Evolutionary conservation across 2,888 invertebrate species (phyloP), one percentile per base, ranked within the genome.

Genomic region (Agrotis puta): DNA sequence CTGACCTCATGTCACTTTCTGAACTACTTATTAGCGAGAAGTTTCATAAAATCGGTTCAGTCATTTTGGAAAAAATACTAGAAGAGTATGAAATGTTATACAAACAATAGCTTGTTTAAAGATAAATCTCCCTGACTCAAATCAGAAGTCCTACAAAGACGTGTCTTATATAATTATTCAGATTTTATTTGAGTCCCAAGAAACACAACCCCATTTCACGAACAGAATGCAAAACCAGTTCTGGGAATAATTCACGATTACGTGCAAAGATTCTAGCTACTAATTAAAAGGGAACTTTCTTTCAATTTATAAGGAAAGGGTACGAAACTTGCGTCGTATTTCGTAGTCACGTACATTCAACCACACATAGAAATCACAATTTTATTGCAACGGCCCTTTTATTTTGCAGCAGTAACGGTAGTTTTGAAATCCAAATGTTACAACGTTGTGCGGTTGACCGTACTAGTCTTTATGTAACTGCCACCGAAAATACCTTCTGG

Each of bases 401-500:
- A 61, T 22, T 53, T 47, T 11, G 13, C 13, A 47, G 7, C 7
- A 39, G 16, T 39, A 33, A 22, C 14, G 39, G 9, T 2, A 2
- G 24, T 3, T 54, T 47, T 5, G 1, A 24, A n/a, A 7, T 33
- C 14, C 5, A 22, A 57, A 22, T 22, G 22, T 20, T 13, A 20
- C 27, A n/a, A 18, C n/a, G 2, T 22, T 5, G 11, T n/a, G 24
- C 54, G 51, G 53, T n/a, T 59, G 47, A 53, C 48, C 14, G 68
- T 70, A 64, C 72, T 22, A 61, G 67, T 50, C 20, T 64, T 78
- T 83, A 74, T 70, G 67, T 72, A 83, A 81, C 68, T 69, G 66
- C 63, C 58, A 76, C 57, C 69, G 50, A 57, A 75, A 78, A 81
- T 71, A 77, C 66, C 73, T 77, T 67, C 72, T 58, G 66, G 24